Conservation (phyloP, 2,113 vertebrate species). For the Callorhinus ursinus region DNA sequence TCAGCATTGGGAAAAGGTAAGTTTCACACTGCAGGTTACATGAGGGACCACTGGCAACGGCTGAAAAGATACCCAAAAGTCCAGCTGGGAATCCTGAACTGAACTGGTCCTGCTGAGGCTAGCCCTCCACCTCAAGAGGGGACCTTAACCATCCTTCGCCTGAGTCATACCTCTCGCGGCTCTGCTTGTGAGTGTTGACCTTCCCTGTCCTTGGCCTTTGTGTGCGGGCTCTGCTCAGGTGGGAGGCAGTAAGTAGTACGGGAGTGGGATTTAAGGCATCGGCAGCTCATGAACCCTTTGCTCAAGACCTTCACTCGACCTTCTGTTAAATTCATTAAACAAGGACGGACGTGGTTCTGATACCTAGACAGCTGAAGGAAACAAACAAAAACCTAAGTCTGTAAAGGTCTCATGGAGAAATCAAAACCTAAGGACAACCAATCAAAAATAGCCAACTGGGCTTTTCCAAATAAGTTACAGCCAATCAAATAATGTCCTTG, state of each 20-base stretch:
- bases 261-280: not conserved
- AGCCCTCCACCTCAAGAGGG: not conserved
- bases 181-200: not conserved
- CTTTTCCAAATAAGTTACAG: not conserved
- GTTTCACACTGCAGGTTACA: not conserved
- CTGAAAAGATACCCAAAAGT: not conserved
- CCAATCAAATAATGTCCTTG: not conserved
- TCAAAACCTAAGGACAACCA: not conserved
- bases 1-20: not conserved
- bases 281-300: not conserved
- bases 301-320: not conserved
- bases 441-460: not conserved
- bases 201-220: not conserved
- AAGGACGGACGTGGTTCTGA: not conserved
- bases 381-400: not conserved
- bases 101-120: not conserved
- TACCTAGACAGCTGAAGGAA: not conserved
- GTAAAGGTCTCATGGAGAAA: not conserved
- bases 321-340: not conserved
- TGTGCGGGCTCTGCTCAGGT: not conserved
- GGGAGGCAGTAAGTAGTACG: not conserved
- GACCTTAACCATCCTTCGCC: not conserved
- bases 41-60: not conserved
- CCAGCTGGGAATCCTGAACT: not conserved
- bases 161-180: fast-evolving